phyloP scores from a whole-genome alignment of 1,140 invertebrate species.

The Lepeophtheirus salmonis region DNA sequence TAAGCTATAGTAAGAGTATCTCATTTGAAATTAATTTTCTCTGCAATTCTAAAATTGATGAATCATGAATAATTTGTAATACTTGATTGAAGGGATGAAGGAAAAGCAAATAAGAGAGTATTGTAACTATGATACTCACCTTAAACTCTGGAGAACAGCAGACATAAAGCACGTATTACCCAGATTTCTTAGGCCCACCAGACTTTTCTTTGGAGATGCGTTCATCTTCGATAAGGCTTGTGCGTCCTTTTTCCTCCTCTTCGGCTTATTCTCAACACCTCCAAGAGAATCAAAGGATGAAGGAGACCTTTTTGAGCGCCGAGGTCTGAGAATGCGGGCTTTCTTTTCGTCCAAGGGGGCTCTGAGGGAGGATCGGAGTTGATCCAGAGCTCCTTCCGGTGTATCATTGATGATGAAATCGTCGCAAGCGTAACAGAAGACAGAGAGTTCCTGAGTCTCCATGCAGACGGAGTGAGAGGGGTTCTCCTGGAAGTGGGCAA shows the following conservation, averaged over 20 bases:
- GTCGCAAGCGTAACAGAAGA: constrained; percentile 44
- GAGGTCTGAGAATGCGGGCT: neutral
- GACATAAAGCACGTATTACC: constrained; percentile 81
- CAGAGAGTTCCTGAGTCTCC: constrained; percentile 49
- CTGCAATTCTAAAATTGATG: no score
- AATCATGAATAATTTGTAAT: no score
- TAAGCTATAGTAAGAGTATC: no score
- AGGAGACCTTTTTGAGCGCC: no score
- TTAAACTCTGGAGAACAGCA: constrained; percentile 61
- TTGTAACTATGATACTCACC: constrained; percentile 25
- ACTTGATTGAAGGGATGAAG: no score
- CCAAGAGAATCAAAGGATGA: no score
- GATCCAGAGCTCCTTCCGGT: neutral
- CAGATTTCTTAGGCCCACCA: constrained; percentile 57
- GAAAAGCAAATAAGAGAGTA: neutral
- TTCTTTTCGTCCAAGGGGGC: no score
- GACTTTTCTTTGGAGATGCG: constrained; percentile 33
- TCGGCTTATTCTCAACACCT: constrained; percentile 2
- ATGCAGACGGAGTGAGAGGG: constrained; percentile 47
- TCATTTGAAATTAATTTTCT: no score
- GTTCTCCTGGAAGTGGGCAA: constrained; percentile 43
- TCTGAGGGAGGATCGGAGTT: neutral
- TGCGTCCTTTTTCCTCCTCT: neutral
- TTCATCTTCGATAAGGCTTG: neutral
- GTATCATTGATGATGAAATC: constrained; percentile 12